Base-by-base conservation (phyloP, 2,888 invertebrate genomes). In the Lordiphosa andalusiaca region DNA sequence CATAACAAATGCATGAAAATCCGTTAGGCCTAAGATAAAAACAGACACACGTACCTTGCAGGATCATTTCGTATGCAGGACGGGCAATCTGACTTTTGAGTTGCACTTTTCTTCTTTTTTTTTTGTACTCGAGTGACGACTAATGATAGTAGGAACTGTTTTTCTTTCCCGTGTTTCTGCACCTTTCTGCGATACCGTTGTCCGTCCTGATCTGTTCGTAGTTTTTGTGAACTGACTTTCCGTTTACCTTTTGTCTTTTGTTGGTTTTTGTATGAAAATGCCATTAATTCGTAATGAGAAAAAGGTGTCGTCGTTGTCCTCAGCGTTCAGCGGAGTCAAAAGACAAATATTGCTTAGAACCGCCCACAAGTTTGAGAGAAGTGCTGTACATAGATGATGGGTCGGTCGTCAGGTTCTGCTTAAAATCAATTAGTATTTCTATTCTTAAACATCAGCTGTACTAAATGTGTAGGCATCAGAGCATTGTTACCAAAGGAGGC, bases 201-300 rank as follows among this genome's bases (percentile, higher is more conserved):
- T 25, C 23, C 23, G 65, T 67, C 74, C 62, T 58, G 36, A 21
- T 39, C 46, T 46, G 30, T 35, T 30, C 21, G 55, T 56, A 58
- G 48, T 53, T 63, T 63, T 39, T 67, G 57, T 60, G 25, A 7
- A 25, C 25, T 63, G 61, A 59, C 60, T 71, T 60, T 61, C 54
- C 62, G 65, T 48, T 53, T 23, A n/a, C 39, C 40, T 38, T 41
- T 33, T 42, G 51, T 53, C 68, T 57, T 62, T 84, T 71, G 71
- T 68, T 50, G 12, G 25, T 13, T 35, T 39, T 51, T 51, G 48
- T 40, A 25, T 53, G 53, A 67, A 73, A 69, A 82, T 85, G 65
- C 80, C 85, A 85, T 86, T 86, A 86, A 82, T 86, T 85, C 69
- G 83, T 85, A 83, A 85, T 85, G 75, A 73, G 83, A 83, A 86